phyloP scores from a whole-genome alignment of 2,113 vertebrate genomes.

The Dicrurus megarhynchus region DNA sequence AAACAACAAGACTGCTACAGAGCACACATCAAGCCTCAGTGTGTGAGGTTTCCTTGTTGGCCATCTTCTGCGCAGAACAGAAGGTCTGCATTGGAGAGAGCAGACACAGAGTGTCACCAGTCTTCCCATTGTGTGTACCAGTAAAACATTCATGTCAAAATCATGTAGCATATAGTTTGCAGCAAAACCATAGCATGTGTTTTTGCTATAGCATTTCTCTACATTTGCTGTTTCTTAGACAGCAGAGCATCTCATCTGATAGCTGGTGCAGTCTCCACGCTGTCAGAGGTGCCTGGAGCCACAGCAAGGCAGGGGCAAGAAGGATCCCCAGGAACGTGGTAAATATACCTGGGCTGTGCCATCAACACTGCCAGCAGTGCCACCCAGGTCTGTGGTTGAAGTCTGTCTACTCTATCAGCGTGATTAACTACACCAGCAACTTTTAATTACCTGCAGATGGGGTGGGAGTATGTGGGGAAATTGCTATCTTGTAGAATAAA shows the following conservation, averaged over 20 bases:
- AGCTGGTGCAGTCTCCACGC: not conserved
- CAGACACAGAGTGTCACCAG: not conserved
- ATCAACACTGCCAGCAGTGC: not conserved
- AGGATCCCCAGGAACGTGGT: not conserved
- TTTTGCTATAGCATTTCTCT: not conserved
- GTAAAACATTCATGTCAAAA: not conserved
- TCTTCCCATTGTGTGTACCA: not conserved
- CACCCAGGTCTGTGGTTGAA: not conserved
- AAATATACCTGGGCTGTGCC: not conserved
- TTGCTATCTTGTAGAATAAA: not conserved
- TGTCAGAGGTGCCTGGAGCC: not conserved
- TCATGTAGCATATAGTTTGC: not conserved
- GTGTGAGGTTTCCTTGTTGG: not conserved
- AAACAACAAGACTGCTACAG: not conserved
- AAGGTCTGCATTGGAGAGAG: not conserved
- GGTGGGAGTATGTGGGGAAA: not conserved
- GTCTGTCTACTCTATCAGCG: not conserved
- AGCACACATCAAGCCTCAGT: not conserved
- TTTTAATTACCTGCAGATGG: constrained; percentile 27
- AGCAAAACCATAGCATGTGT: not conserved
- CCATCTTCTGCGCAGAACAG: not conserved
- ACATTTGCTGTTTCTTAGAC: not conserved
- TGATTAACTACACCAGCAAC: not conserved
- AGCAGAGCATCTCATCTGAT: not conserved
- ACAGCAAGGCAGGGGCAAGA: not conserved